Evolutionary conservation across 1,140 invertebrate species (phyloP).

Genomic region (Drusus annulatus): DNA sequence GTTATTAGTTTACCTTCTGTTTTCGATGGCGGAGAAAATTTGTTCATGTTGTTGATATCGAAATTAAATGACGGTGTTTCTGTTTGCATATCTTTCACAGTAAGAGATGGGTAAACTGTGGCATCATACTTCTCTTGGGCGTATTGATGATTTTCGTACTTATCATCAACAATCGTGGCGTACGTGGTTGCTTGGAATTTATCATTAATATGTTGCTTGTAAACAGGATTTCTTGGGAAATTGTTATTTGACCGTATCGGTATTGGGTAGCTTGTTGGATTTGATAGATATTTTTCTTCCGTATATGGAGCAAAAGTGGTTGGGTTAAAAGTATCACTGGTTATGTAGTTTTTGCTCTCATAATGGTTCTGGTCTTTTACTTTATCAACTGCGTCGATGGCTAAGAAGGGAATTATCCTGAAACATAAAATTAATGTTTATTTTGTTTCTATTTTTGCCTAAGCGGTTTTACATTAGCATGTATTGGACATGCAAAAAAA

Average conservation of each 20-base stretch:
- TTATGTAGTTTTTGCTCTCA: conserved; percentile 66
- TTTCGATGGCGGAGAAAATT: conserved; percentile 77
- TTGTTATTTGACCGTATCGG: conserved; percentile 42
- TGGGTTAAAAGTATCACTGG: conserved; percentile 50
- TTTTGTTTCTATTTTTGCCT: too few species aligned
- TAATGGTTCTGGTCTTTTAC: conserved; percentile 56
- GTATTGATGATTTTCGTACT: conserved; percentile 51
- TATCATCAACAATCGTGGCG: conserved; percentile 51
- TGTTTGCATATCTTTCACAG: conserved; percentile 50
- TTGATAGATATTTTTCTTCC: conserved; percentile 52
- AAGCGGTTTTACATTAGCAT: too few species aligned
- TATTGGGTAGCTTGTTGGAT: conserved; percentile 41
- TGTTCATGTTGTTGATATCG: conserved; percentile 62
- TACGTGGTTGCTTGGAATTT: conserved; percentile 57
- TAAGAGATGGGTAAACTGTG: conserved; percentile 53
- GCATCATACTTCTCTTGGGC: conserved; percentile 55
- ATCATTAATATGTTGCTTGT: conserved; percentile 57
- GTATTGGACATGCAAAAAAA: too few species aligned
- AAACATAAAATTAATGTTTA: conserved; percentile 62
- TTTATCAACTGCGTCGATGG: conserved; percentile 79
- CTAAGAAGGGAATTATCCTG: conserved; percentile 87
- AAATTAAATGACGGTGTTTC: conserved; percentile 54
- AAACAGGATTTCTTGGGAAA: conserved; percentile 51
- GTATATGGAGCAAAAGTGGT: conserved; percentile 52
- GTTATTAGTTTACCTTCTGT: conserved; percentile 73